phyloP scores from a whole-genome alignment of 2,888 invertebrate species.

The Phasia obesa region DNA sequence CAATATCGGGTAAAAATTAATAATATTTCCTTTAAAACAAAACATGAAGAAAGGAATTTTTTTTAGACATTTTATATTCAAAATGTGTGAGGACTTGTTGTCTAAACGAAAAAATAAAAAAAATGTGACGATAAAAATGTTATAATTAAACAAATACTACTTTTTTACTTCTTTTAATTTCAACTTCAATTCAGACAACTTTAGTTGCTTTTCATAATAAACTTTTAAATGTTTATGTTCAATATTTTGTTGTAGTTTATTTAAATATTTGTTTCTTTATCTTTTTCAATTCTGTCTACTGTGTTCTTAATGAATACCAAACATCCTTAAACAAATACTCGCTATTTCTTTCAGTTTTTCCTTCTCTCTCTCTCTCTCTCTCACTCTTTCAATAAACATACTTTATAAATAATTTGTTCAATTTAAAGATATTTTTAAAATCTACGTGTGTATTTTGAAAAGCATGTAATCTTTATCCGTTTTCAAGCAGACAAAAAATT shows the following conservation, averaged over 20 bases:
- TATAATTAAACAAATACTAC: not conserved
- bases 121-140: not conserved
- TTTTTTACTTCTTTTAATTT: conserved; percentile 16
- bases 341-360: conserved; percentile 24
- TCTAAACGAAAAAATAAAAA: too few relatives aligned
- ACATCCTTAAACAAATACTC: conserved; percentile 24
- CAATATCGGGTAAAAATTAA: conserved; percentile 82
- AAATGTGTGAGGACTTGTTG: conserved; percentile 14
- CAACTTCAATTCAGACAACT: conserved; percentile 12
- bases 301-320: conserved; percentile 43
- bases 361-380: conserved; percentile 34
- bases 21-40: conserved; percentile 32
- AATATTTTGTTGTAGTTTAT: conserved; percentile 43
- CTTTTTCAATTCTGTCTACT: conserved; percentile 11
- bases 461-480: conserved; percentile 51
- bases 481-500: conserved; percentile 10
- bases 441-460: conserved; percentile 68
- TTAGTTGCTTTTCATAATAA: conserved; percentile 46
- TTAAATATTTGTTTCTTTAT: not conserved
- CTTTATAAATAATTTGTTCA: conserved; percentile 39
- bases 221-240: conserved; percentile 1
- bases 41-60: conserved; percentile 66
- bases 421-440: conserved; percentile 40
- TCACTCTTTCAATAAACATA: conserved; percentile 17
- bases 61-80: conserved; percentile 68